phyloP scores from a whole-genome alignment of 2,888 invertebrate species.

The Bellardia pandia region DNA sequence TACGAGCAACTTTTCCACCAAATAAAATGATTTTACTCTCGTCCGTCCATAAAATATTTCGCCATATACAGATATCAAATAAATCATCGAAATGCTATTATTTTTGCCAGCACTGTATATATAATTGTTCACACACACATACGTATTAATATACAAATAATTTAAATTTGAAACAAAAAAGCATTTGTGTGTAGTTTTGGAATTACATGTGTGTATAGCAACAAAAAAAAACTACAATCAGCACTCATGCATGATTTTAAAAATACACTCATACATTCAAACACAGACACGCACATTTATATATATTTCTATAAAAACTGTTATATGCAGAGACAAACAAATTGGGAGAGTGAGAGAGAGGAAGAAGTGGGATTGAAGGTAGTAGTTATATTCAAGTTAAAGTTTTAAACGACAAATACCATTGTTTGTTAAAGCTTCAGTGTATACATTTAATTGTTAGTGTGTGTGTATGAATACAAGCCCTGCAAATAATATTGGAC shows the following conservation, averaged over 20 bases:
- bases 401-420: background rate
- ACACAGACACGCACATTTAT: background rate
- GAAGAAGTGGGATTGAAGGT: too few species aligned
- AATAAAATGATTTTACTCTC: too few species aligned
- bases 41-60: too few species aligned
- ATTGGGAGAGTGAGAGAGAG: background rate
- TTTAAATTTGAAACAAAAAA: background rate
- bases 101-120: background rate
- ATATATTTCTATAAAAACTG: background rate
- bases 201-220: background rate
- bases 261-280: background rate
- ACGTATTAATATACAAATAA: background rate
- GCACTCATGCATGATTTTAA: slow-evolving; percentile 6
- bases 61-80: too few species aligned
- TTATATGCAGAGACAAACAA: too few species aligned
- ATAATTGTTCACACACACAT: background rate
- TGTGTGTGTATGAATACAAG: background rate
- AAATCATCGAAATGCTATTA: too few species aligned
- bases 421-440: slow-evolving; percentile 1
- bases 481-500: too few species aligned
- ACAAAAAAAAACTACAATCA: background rate
- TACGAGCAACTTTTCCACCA: too few species aligned
- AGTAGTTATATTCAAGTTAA: background rate
- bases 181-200: background rate
- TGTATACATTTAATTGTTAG: background rate